These are phyloP conservation scores for Luperina nickerlii DNA, from an alignment of 2,888 invertebrate genomes.

Conservation along the genomic window DNA sequence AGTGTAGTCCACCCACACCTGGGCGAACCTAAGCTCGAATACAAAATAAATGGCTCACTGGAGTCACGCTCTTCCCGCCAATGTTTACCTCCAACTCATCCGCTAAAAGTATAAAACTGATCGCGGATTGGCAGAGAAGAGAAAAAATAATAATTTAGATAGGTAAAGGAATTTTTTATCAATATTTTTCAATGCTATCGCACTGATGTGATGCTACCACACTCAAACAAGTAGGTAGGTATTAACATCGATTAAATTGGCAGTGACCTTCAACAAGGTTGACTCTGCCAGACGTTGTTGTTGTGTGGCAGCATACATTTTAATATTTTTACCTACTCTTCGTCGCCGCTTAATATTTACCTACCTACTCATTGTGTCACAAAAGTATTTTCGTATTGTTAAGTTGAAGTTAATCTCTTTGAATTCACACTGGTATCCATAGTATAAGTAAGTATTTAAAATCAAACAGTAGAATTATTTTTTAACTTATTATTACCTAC, in stretches of 20 bases:
- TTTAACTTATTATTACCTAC: too few relatives aligned
- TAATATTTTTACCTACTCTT: conserved; percentile 28
- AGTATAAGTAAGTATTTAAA: background rate
- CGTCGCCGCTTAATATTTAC: conserved; percentile 17
- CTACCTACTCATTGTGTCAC: conserved; percentile 11
- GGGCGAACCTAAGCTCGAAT: background rate
- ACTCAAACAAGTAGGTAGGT: conserved; percentile 16
- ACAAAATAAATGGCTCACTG: background rate
- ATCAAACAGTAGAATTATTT: too few relatives aligned
- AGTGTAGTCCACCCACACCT: background rate
- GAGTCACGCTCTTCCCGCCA: background rate
- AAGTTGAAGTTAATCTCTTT: conserved; percentile 6
- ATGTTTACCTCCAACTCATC: background rate
- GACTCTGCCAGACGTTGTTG: conserved; percentile 9
- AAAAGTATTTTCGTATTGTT: conserved; percentile 6
- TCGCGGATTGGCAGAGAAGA: background rate
- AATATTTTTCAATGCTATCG: background rate
- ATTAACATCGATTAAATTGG: conserved; percentile 18
- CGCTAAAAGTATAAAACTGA: background rate
- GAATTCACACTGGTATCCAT: background rate
- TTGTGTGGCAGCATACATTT: conserved; percentile 34
- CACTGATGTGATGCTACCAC: background rate
- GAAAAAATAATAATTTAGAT: background rate
- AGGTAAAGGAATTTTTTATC: background rate
- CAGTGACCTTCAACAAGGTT: conserved; percentile 53